Percentiles rank a stretch among this genome's conserved stretches.
These are phyloP conservation scores for Gambusia affinis DNA, from an alignment of 2,113 vertebrate genomes.

Conservation along the genomic window DNA sequence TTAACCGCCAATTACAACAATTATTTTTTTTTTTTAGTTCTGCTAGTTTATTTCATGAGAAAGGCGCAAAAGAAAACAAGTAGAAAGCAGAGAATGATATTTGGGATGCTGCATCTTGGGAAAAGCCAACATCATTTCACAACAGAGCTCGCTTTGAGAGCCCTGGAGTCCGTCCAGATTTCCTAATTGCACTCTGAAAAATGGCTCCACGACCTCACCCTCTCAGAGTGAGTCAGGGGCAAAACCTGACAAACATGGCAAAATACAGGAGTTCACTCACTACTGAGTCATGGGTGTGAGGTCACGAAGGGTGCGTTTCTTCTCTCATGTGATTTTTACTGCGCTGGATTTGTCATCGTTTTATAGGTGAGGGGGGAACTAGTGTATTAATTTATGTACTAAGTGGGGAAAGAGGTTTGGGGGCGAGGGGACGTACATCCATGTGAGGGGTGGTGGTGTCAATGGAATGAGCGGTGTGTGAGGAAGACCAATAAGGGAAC, in stretches of 20 bases:
- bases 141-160: conserved; percentile 34
- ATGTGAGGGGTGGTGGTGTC: conserved; percentile 41
- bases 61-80: conserved; percentile 54
- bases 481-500: conserved; percentile 61
- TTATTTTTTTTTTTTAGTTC: conserved; percentile 31
- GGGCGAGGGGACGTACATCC: conserved; percentile 35
- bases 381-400: conserved; percentile 53
- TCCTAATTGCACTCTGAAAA: conserved; percentile 50
- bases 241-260: conserved; percentile 29
- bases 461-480: conserved; percentile 56
- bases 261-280: conserved; percentile 40
- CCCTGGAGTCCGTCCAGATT: conserved; percentile 36
- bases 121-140: conserved; percentile 65
- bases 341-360: conserved; percentile 43
- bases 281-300: conserved; percentile 18
- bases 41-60: conserved; percentile 49
- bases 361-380: conserved; percentile 29
- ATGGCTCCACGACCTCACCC: conserved; percentile 47
- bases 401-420: conserved; percentile 9
- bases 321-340: conserved; percentile 57
- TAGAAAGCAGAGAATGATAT: conserved; percentile 46
- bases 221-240: conserved; percentile 37
- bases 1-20: conserved; percentile 55
- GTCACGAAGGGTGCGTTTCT: conserved; percentile 31
- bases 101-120: conserved; percentile 54